Percentiles rank a stretch among this genome's conserved stretches.
phyloP scores from a whole-genome alignment of 2,797 vertebrate species.

The Bryconaethiops microstoma region DNA sequence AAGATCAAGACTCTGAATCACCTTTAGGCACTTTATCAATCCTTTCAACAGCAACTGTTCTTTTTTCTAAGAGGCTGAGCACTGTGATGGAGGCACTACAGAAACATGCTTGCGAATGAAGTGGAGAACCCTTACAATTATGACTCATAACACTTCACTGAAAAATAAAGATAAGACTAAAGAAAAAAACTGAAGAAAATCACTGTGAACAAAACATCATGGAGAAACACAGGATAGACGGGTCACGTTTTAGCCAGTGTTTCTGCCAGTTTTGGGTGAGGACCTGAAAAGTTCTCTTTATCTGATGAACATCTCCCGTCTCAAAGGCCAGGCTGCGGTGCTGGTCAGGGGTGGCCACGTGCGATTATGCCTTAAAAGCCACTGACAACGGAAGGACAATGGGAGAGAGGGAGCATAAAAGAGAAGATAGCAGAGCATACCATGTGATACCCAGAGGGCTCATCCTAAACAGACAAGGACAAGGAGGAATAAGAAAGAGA shows the following conservation, averaged over 20 bases:
- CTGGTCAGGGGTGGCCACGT: constrained; percentile 43
- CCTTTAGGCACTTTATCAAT: background rate
- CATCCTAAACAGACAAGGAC: constrained; percentile 16
- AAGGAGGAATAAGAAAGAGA: constrained; percentile 23
- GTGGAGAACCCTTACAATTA: constrained; percentile 6
- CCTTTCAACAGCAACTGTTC: background rate
- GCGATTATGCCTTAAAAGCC: constrained; percentile 57
- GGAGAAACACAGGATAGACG: background rate
- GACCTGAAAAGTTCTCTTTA: constrained; percentile 24
- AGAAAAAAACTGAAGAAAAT: background rate
- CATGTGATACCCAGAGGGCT: constrained; percentile 46
- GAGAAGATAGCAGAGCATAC: constrained; percentile 45
- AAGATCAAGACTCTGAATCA: background rate
- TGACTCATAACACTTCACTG: background rate
- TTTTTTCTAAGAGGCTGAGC: background rate
- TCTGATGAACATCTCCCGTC: constrained; percentile 41
- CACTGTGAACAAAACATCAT: background rate
- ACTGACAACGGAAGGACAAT: constrained; percentile 54
- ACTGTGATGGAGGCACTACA: background rate
- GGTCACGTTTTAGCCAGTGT: background rate
- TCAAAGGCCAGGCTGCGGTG: constrained; percentile 35
- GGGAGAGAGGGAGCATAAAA: constrained; percentile 30
- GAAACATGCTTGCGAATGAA: background rate
- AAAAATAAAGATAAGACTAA: background rate
- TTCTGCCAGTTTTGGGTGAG: constrained; percentile 2